Percentiles rank a stretch among this genome's conserved stretches.
These are phyloP conservation scores for Vulpes vulpes DNA, from an alignment of 2,113 vertebrate genomes.

Conservation along the genomic window DNA sequence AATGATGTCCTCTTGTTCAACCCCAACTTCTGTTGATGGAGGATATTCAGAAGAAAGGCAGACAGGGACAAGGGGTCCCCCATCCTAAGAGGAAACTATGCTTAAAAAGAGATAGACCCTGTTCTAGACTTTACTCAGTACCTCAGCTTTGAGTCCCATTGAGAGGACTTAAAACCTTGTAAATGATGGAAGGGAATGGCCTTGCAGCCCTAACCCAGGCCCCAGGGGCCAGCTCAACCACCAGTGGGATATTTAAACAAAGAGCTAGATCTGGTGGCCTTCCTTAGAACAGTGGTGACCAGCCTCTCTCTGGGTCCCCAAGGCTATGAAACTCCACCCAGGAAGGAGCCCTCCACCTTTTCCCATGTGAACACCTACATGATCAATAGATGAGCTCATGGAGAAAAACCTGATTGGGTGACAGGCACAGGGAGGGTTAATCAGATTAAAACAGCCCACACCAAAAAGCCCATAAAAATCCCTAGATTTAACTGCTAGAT, in stretches of 20 bases:
- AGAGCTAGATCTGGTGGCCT: background rate
- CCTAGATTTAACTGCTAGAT: background rate
- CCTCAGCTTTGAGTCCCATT: background rate
- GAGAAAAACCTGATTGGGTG: background rate
- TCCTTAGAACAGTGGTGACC: background rate
- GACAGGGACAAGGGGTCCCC: background rate
- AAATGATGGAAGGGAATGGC: background rate
- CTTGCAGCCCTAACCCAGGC: background rate
- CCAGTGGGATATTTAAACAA: background rate
- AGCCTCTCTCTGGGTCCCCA: background rate
- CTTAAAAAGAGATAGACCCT: background rate
- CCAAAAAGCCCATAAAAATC: background rate
- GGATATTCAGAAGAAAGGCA: background rate
- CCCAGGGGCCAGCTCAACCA: no score
- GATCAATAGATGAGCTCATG: rapidly evolving
- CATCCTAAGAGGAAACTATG: background rate
- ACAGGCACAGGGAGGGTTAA: background rate
- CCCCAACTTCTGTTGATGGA: background rate
- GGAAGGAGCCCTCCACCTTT: background rate
- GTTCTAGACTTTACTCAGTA: background rate
- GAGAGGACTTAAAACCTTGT: background rate
- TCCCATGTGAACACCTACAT: background rate
- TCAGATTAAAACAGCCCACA: background rate
- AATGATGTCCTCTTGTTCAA: background rate
- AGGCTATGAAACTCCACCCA: background rate